Evolutionary conservation across 2,797 vertebrate species (phyloP), one percentile per base, ranked within the genome.

Genomic region (Pagetopsis macropterus): DNA sequence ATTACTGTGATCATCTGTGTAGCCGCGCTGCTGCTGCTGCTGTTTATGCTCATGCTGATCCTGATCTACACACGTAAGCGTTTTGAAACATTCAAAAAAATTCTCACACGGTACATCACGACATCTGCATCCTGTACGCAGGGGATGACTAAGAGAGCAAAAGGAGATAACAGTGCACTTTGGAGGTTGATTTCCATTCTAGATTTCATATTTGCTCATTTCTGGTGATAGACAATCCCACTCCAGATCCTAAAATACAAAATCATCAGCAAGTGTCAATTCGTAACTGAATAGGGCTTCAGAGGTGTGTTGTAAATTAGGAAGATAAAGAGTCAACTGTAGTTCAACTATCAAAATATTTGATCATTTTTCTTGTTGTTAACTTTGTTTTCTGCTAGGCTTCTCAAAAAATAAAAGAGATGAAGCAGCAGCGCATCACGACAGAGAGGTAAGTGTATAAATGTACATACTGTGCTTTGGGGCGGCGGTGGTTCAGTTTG

Each of bases 11-110:
- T 55, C 4, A 0, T 59, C 5, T 16, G 17, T 49, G 50, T 37
- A 3, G 27, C 31, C 54, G 40, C 46, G 27, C 43, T 58, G 48
- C 11, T 49, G 48, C 14, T 73, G 49, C 9, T 79, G 58, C 50
- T 82, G 31, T 2, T 76, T 7, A 1, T 61, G 5, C 3, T 68
- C 0, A 12, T 44, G 46, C 15, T 41, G 1, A 61, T 76, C 14
- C 0, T 71, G 0, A 8, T 80, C 49, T 72, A 17, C 72, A 86
- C 75, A 73, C 11, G 82, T 89, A 76, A 82, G 75, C 27, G 4
- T 2, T 40, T 62, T n/a, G 3, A 15, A 19, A 1, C 13, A 13
- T 33, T 61, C 1, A 1, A 55, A 33, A 33, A 12, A 16, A 1
- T 3, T 37, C 9, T 13, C 1, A 5, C 1, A 3, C 1, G 11